Percentiles rank a stretch among this genome's conserved stretches.
Evolutionary conservation across 1,140 invertebrate species (phyloP).

Genomic region (Macrobrachium nipponense): DNA sequence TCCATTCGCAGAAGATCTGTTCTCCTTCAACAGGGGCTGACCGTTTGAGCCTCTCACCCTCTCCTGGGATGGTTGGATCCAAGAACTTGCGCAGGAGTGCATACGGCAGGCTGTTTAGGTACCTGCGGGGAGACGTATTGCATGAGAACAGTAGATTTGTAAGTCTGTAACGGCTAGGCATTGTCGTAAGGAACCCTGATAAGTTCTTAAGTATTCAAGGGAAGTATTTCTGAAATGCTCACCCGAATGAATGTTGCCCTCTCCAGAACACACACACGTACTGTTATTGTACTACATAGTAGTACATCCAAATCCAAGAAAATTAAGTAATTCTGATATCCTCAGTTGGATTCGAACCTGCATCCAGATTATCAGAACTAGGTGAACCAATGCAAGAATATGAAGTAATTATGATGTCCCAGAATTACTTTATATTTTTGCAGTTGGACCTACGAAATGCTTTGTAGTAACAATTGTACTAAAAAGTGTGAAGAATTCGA

Average conservation of each 20-base stretch:
- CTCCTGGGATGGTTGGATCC: slow-evolving; percentile 1
- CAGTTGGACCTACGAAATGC: too few species aligned
- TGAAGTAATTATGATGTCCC: too few species aligned
- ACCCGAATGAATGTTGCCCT: not conserved
- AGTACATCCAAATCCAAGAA: too few species aligned
- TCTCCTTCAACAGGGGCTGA: not conserved
- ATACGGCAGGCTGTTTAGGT: slow-evolving; percentile 48
- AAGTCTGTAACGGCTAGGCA: not conserved
- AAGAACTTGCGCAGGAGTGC: slow-evolving; percentile 48
- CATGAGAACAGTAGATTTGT: not conserved
- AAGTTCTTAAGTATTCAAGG: too few species aligned
- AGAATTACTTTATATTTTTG: too few species aligned
- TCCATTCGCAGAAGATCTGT: slow-evolving; percentile 62
- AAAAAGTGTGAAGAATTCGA: too few species aligned
- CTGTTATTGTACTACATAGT: not conserved
- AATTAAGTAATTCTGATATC: too few species aligned
- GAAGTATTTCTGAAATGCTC: not conserved
- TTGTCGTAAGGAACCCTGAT: too few species aligned
- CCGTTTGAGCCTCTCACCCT: not conserved
- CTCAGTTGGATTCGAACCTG: too few species aligned
- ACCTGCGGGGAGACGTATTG: slow-evolving; percentile 24
- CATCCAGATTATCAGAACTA: too few species aligned
- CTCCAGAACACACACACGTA: slow-evolving; percentile 15
- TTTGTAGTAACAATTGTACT: too few species aligned
- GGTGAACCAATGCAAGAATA: too few species aligned